A percentile compares a stretch with the other conserved stretches of the same genome.
Conservation (phyloP, 2,888 invertebrate genomes). For the Pterostichus niger region DNA sequence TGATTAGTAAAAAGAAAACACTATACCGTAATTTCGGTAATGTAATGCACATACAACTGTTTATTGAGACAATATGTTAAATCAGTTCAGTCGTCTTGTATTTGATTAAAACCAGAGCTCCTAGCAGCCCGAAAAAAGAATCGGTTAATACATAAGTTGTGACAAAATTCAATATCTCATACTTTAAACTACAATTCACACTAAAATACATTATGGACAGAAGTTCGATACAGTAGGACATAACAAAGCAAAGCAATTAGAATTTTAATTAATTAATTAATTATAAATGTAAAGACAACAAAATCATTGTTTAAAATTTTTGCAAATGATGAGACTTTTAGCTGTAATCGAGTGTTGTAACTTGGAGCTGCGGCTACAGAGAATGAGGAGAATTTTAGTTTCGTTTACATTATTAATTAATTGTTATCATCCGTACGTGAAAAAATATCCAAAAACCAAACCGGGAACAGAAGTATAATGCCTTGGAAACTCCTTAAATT, state of each 20-base stretch:
- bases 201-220: slow-evolving; percentile 66
- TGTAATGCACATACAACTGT: slow-evolving; percentile 83
- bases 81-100: slow-evolving; percentile 75
- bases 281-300: slow-evolving; percentile 64
- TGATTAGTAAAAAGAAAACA: slow-evolving; percentile 53
- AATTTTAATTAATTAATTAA: slow-evolving; percentile 63
- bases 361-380: slow-evolving; percentile 64
- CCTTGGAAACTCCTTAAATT: slow-evolving; percentile 76
- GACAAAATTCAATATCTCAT: slow-evolving; percentile 64
- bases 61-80: slow-evolving; percentile 81
- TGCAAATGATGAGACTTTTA: slow-evolving; percentile 75
- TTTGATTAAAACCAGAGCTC: slow-evolving; percentile 71
- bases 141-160: slow-evolving; percentile 65
- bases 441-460: slow-evolving; percentile 44
- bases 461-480: slow-evolving; percentile 75
- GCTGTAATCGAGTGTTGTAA: slow-evolving; percentile 72
- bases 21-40: slow-evolving; percentile 61
- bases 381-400: slow-evolving; percentile 38
- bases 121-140: slow-evolving; percentile 65
- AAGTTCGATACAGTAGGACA: slow-evolving; percentile 64
- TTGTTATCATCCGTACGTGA: slow-evolving; percentile 35
- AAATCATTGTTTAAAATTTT: slow-evolving; percentile 65
- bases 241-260: slow-evolving; percentile 67
- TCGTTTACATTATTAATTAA: slow-evolving; percentile 33
- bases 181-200: slow-evolving; percentile 66